Percentiles rank a stretch among this genome's conserved stretches.
Conservation (phyloP, 2,888 invertebrate species). For the Diploptera punctata region DNA sequence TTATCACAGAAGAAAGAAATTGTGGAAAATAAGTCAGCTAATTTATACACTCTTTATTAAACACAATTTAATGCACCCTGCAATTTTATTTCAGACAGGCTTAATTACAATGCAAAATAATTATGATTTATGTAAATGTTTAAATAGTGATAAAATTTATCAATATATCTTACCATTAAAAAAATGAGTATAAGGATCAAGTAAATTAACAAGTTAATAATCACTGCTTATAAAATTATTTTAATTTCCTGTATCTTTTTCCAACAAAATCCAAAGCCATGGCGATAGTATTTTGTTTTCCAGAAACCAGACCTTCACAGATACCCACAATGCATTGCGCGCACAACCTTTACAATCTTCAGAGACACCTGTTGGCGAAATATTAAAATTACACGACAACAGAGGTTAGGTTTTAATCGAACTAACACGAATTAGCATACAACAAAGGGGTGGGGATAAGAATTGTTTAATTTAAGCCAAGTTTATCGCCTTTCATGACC, state of each 20-base stretch:
- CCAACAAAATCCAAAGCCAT: background rate
- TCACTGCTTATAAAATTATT: background rate
- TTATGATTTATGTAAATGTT: too few relatives aligned
- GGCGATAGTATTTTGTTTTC: background rate
- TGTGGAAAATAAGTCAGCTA: too few relatives aligned
- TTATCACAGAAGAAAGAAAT: too few relatives aligned
- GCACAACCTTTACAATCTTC: too few relatives aligned
- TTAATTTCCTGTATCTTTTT: background rate
- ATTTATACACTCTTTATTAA: too few relatives aligned
- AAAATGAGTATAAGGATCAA: background rate
- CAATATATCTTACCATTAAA: background rate
- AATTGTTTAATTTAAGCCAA: too few relatives aligned
- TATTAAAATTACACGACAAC: background rate
- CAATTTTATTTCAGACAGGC: too few relatives aligned
- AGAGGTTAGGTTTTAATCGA: background rate
- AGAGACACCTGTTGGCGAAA: slow-evolving; percentile 12
- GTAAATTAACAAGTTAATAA: background rate
- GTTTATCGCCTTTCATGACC: too few relatives aligned
- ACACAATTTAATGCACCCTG: too few relatives aligned
- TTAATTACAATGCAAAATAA: too few relatives aligned
- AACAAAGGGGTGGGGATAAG: too few relatives aligned
- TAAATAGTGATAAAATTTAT: background rate
- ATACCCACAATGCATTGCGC: slow-evolving; percentile 8
- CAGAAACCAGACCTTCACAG: background rate
- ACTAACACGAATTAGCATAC: too few relatives aligned